Evolutionary conservation across 2,113 vertebrate genomes (phyloP).

Genomic region (Callorhinus ursinus): DNA sequence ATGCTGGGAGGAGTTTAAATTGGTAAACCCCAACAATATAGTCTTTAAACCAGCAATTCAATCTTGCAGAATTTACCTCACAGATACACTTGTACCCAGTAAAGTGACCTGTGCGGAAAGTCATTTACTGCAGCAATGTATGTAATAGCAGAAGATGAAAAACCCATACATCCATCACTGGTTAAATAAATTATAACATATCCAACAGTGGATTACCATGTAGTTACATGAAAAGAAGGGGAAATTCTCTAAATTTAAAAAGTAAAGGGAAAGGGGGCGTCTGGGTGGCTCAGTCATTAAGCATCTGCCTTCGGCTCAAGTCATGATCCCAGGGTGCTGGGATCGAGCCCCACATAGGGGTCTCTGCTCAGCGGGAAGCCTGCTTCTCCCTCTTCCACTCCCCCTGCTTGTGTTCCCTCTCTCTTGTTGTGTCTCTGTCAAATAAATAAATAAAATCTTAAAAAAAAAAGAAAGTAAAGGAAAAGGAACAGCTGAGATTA

Average conservation of each 20-base stretch:
- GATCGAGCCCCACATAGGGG: too few relatives aligned
- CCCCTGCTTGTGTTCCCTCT: too few relatives aligned
- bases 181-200: slow-evolving; percentile 28
- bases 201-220: not conserved
- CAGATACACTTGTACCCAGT: not conserved
- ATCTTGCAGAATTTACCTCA: not conserved
- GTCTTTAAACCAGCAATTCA: not conserved
- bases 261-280: not conserved
- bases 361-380: too few relatives aligned
- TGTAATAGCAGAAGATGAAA: slow-evolving; percentile 23
- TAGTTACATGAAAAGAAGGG: not conserved
- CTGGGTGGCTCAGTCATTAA: too few relatives aligned
- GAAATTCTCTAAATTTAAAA: slow-evolving; percentile 5
- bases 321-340: too few relatives aligned
- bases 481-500: not conserved
- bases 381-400: too few relatives aligned
- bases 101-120: not conserved
- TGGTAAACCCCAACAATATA: not conserved
- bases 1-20: not conserved
- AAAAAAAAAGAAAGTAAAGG: not conserved
- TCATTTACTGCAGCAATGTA: not conserved
- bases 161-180: not conserved
- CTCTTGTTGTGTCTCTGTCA: too few relatives aligned
- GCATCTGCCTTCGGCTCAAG: too few relatives aligned
- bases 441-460: too few relatives aligned